These are phyloP conservation scores for Dryobotodes eremita DNA, from an alignment of 2,888 invertebrate species.

Conservation along the genomic window DNA sequence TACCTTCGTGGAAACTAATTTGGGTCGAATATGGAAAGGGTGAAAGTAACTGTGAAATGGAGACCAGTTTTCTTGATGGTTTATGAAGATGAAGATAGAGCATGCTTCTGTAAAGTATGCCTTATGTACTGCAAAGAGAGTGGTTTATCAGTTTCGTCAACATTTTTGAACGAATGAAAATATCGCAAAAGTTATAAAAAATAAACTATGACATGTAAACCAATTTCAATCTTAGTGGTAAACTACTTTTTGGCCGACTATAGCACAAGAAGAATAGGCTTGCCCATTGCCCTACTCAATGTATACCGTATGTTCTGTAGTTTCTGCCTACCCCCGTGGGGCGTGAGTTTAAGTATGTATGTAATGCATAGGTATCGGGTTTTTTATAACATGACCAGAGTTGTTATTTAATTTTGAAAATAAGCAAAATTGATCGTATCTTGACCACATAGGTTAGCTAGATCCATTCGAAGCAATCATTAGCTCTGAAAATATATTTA, in stretches of 20 bases:
- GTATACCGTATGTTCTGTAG: too few species aligned
- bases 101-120: conserved; percentile 36
- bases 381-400: too few species aligned
- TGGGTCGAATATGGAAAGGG: conserved; percentile 22
- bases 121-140: conserved; percentile 6
- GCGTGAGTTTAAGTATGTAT: too few species aligned
- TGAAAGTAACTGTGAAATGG: conserved; percentile 16
- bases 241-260: too few species aligned
- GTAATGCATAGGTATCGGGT: too few species aligned
- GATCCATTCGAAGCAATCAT: neutral
- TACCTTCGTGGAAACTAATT: conserved; percentile 40
- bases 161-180: neutral
- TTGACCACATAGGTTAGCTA: too few species aligned
- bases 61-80: conserved; percentile 27
- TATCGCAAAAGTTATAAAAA: neutral
- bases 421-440: too few species aligned
- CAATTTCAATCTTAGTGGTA: neutral
- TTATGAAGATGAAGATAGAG: conserved; percentile 31
- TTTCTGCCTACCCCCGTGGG: too few species aligned
- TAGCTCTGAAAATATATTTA: neutral
- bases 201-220: neutral
- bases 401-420: too few species aligned
- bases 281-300: too few species aligned
- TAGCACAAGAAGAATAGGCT: too few species aligned
- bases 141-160: neutral